Percentiles rank a stretch among this genome's conserved stretches.
Evolutionary conservation across 2,797 vertebrate species (phyloP).

Genomic region (Hydrocynus forskahlii): DNA sequence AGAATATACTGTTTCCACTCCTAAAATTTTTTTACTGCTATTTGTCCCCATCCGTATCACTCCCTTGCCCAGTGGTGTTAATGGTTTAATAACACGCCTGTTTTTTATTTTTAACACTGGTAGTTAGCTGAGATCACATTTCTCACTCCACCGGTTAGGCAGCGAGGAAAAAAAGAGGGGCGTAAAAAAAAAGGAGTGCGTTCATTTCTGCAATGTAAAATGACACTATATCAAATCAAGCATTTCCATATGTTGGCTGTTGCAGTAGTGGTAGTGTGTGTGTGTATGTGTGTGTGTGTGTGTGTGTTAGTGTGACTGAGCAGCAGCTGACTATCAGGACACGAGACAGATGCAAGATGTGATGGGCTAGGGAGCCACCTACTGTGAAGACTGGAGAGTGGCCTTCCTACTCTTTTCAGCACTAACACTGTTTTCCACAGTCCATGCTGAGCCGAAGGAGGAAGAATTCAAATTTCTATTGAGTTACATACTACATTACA

Average conservation of each 20-base stretch:
- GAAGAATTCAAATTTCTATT: neutral
- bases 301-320: conserved; percentile 52
- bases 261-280: conserved; percentile 55
- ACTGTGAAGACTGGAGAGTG: conserved; percentile 73
- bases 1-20: too few relatives aligned
- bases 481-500: neutral
- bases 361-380: conserved; percentile 87
- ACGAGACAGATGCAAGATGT: conserved; percentile 54
- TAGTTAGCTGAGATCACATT: conserved; percentile 92
- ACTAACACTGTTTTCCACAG: conserved; percentile 30
- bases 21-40: neutral
- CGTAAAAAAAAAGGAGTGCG: conserved; percentile 76
- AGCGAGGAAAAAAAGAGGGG: conserved; percentile 67
- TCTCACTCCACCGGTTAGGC: conserved; percentile 87
- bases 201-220: conserved; percentile 99
- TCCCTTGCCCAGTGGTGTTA: conserved; percentile 75
- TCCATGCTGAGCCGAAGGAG: neutral
- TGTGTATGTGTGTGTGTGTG: conserved; percentile 45
- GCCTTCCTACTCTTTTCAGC: neutral
- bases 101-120: conserved; percentile 87
- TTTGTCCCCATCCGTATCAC: conserved; percentile 33
- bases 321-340: conserved; percentile 48
- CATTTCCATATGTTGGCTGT: conserved; percentile 97
- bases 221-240: conserved; percentile 99
- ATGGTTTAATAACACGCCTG: conserved; percentile 90